phyloP scores from a whole-genome alignment of 2,113 vertebrate genomes.

The Alligator mississippiensis region DNA sequence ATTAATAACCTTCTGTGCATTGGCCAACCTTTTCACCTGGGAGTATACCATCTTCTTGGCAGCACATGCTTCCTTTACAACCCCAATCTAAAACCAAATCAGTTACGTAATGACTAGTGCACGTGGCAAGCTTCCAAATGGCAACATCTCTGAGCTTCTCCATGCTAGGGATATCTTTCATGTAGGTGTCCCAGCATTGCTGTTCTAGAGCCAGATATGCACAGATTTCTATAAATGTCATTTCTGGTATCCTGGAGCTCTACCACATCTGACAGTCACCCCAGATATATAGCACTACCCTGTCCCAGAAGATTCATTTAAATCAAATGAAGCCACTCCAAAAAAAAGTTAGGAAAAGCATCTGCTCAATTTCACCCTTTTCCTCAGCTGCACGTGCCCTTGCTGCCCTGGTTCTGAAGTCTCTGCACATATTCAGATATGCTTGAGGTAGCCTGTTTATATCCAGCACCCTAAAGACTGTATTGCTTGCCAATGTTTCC shows the following conservation, averaged over 20 bases:
- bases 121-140: not conserved
- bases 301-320: not conserved
- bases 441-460: too few relatives aligned
- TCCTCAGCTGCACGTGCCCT: too few relatives aligned
- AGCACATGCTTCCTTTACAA: not conserved
- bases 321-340: not conserved
- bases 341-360: too few relatives aligned
- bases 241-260: not conserved
- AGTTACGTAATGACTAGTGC: not conserved
- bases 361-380: too few relatives aligned
- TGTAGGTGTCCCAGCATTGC: fast-evolving
- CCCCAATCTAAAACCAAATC: not conserved
- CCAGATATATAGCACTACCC: not conserved
- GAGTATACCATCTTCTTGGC: not conserved
- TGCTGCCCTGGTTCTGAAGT: too few relatives aligned
- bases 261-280: not conserved
- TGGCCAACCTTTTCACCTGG: too few relatives aligned
- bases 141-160: not conserved
- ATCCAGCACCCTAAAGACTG: too few relatives aligned
- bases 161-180: fast-evolving
- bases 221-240: not conserved
- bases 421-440: too few relatives aligned
- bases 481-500: too few relatives aligned
- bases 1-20: too few relatives aligned
- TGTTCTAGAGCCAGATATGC: not conserved